These are phyloP conservation scores for Chironomus tentans DNA, from an alignment of 2,888 invertebrate genomes.

Conservation along the genomic window DNA sequence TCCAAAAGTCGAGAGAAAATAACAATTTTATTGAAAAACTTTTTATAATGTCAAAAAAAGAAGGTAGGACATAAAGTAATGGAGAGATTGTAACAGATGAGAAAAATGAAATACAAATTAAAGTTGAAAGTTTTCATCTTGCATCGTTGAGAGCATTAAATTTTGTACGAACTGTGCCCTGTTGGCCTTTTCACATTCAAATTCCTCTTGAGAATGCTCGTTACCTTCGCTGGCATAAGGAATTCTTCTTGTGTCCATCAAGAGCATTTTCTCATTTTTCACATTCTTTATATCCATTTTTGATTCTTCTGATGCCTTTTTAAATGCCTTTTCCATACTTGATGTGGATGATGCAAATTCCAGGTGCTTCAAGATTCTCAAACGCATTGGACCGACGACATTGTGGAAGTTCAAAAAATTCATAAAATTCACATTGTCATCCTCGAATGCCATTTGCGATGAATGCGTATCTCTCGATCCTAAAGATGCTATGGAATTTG, in stretches of 20 bases:
- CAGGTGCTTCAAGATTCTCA: no score
- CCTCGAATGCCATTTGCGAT: no score
- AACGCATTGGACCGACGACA: no score
- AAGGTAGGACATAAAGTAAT: no score
- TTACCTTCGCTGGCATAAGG: background rate
- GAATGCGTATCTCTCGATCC: no score
- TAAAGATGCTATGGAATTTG: no score
- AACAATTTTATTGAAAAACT: constrained; percentile 25
- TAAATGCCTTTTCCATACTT: no score
- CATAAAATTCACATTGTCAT: no score
- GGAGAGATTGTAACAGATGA: background rate
- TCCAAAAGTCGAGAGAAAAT: background rate
- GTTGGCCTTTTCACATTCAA: background rate
- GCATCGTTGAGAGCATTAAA: background rate
- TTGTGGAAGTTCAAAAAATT: no score
- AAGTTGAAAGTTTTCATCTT: constrained; percentile 8
- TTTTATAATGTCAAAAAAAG: background rate
- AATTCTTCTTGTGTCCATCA: background rate
- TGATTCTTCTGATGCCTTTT: no score
- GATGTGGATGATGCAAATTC: no score
- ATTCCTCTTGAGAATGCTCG: constrained; percentile 4
- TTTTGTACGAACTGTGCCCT: background rate
- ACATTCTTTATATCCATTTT: no score
- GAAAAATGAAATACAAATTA: constrained; percentile 17
- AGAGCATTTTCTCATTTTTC: background rate